A percentile compares a stretch with the other conserved stretches of the same genome.
Evolutionary conservation across 2,797 vertebrate species (phyloP).

Genomic region (Botia almorhae): DNA sequence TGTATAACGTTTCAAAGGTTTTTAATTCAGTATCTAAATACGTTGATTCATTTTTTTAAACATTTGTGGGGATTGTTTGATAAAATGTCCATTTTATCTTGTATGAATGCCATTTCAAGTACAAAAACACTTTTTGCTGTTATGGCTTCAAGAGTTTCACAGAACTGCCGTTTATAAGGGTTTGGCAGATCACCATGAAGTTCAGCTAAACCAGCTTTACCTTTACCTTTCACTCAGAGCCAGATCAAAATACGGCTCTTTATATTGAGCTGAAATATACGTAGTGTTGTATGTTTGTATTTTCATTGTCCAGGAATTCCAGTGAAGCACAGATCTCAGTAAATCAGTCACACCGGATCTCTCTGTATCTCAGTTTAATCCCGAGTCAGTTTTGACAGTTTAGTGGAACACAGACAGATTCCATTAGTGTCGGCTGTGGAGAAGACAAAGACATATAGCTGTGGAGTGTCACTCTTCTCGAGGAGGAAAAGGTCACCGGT

Average conservation of each 20-base stretch:
- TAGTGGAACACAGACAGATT: constrained; percentile 5
- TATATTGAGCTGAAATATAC: constrained; percentile 24
- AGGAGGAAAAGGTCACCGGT: too few species aligned
- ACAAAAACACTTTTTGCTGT: constrained; percentile 49
- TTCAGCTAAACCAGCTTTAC: constrained; percentile 27
- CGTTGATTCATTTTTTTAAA: not conserved
- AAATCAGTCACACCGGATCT: constrained; percentile 28
- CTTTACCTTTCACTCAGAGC: constrained; percentile 1
- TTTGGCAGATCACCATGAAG: constrained; percentile 40
- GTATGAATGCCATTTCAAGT: constrained; percentile 36
- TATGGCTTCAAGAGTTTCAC: constrained; percentile 56
- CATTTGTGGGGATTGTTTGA: not conserved
- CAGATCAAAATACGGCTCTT: constrained; percentile 4
- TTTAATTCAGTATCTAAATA: not conserved
- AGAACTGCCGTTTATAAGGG: not conserved
- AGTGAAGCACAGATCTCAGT: constrained; percentile 28
- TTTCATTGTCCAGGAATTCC: constrained; percentile 43
- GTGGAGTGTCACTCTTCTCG: too few species aligned
- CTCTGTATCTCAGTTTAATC: constrained; percentile 9
- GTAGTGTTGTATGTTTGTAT: constrained; percentile 32
- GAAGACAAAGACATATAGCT: constrained; percentile 14
- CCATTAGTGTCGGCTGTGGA: constrained; percentile 29
- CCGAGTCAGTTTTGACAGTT: constrained; percentile 10
- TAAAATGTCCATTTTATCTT: constrained; percentile 13
- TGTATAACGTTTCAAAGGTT: not conserved